Base-by-base conservation (phyloP, 2,888 invertebrate species). In the Lasioglossum lativentre region DNA sequence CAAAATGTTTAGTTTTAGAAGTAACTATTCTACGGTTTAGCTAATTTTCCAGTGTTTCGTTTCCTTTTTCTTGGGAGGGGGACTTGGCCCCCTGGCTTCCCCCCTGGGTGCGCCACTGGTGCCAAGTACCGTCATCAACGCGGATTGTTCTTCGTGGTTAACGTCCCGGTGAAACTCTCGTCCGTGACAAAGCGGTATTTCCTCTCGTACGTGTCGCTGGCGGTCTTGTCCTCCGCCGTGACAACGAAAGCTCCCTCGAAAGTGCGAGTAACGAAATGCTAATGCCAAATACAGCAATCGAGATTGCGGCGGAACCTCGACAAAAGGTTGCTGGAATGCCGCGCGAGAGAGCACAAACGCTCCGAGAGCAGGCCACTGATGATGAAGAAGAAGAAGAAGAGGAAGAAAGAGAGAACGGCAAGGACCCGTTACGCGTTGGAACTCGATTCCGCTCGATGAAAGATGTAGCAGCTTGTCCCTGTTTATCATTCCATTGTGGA, bases 261-360 rank as follows among this genome's bases (percentile, higher is more conserved):
- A 94, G 93, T 93, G 93, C 93, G 93, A 94, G 94, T 94, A 93
- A 92, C 90, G 91, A 93, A 92, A 92, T 92, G 91, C 90, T 92
- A 93, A 86, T 89, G 88, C 91, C 93, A 91, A 93, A 92, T 92
- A 93, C 76, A 92, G 92, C 77, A 79, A 82, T 82, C 88, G 84
- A 79, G 88, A 84, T 82, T 88, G 82, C 80, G 75, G 68, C 45
- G 77, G 78, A 86, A 80, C 78, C 83, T 83, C 88, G 89, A 90
- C 88, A 93, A 92, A 63, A 93, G 91, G 91, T 90, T 85, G 84
- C 90, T 92, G 93, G 92, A 93, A 93, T 93, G 92, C 83, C 76
- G 83, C 63, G 70, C 5, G 70, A 70, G 40, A 70, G 70, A 70
- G 70, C 70, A 40, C 5, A 40, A 70, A 23, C 38, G 70, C 56